Evolutionary conservation across 2,113 vertebrate genomes (phyloP).

Genomic region (Saccopteryx bilineata): DNA sequence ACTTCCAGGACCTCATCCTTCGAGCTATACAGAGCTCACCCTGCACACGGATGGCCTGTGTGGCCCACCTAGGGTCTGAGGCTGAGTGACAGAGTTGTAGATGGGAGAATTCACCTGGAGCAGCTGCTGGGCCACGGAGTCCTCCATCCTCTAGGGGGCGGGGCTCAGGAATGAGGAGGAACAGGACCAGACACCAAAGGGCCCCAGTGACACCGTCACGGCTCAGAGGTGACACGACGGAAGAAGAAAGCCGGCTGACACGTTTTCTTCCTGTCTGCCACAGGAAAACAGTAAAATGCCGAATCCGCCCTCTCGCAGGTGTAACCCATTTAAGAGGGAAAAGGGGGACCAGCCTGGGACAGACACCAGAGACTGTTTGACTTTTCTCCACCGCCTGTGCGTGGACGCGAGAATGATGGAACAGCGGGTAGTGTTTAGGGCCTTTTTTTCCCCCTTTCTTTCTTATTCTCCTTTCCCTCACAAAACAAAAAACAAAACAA

Average conservation of each 20-base stretch:
- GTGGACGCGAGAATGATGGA: accelerated
- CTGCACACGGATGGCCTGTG: accelerated
- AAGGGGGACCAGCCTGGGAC: not conserved
- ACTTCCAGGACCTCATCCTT: not conserved
- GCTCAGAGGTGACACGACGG: not conserved
- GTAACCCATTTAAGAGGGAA: not conserved
- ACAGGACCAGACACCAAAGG: not conserved
- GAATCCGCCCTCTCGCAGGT: not conserved
- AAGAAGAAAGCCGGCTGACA: not conserved
- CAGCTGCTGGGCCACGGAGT: too few species aligned
- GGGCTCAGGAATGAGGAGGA: not conserved
- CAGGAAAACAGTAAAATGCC: slow-evolving; percentile 36
- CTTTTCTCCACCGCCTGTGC: not conserved
- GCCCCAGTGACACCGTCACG: not conserved
- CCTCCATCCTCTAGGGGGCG: not conserved
- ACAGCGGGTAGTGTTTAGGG: not conserved
- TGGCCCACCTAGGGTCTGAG: not conserved
- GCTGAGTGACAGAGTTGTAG: not conserved
- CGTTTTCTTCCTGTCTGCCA: not conserved
- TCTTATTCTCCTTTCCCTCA: not conserved
- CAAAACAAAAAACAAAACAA: not conserved
- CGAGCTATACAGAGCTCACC: not conserved
- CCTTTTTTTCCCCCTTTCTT: not conserved
- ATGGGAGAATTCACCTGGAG: not conserved
- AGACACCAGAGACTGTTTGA: not conserved